Evolutionary conservation across 2,113 vertebrate species (phyloP), one percentile per base, ranked within the genome.

Genomic region (Caloenas nicobarica): DNA sequence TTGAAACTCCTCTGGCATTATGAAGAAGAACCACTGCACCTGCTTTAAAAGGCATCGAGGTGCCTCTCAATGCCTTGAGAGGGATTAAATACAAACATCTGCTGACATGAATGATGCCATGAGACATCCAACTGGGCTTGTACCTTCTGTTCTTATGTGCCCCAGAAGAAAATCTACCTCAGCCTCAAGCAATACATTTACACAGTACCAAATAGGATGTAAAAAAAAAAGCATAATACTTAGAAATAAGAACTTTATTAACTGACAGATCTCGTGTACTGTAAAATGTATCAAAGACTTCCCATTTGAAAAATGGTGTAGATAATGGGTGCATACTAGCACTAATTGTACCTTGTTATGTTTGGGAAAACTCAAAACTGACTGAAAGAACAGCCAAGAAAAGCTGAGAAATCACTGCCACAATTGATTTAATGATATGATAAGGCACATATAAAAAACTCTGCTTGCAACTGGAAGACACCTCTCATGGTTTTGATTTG

Each of bases 381-480:
- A 25, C 60, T 53, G 81, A 65, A 94, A 71, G 81, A 85, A 76
- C 57, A 57, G 91, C 81, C 94, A 96, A 96, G 73, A 79, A 87
- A 86, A 95, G 60, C 81, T 64, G 77, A 89, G 69, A 60, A 89
- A 76, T 87, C 72, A 31, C 83, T 64, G 10, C 51, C 56, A 28
- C 38, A 34, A 68, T 21, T 74, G 91, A 95, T 93, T 46, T 79
- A 44, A 65, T 69, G 73, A 31, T 79, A 31, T 25, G 74, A 89
- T 93, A 89, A 91, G 60, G 29, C 51, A 31, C 7, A 22, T 19
- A 8, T 40, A 61, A 87, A 60, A 68, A 61, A 58, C 87, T 34
- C 42, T 71, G 26, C 69, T 91, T 76, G 38, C 48, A 84, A 81
- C 51, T 79, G 61, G 51, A 92, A 95, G 65, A 71, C 65, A 84